Evolutionary conservation across 2,113 vertebrate genomes (phyloP), one percentile per base, ranked within the genome.

Genomic region (Tachysurus vachellii): DNA sequence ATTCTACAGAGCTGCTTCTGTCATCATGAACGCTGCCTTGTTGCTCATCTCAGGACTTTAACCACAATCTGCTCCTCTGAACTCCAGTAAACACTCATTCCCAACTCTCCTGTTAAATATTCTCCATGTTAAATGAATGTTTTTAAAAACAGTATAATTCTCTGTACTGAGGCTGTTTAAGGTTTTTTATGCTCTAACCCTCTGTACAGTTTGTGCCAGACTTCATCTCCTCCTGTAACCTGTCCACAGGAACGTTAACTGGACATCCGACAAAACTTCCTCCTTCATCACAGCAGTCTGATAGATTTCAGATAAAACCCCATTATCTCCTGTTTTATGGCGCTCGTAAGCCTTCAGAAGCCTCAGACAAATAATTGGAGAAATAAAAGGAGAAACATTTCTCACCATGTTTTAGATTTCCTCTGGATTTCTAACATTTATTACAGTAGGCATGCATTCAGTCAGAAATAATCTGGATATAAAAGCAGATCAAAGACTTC

Each of bases 221-320:
- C 44, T 64, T 71, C 62, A 56, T 70, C 57, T 64, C 75, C 82
- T 62, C 23, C 80, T 75, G 76, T 62, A 85, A 70, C 76, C 21
- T 16, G 5, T 88, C 7, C 50, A 68, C 17, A 80, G 59, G 17
- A 66, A 17, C 75, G 64, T 75, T 87, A 70, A 86, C 50, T 53
- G 81, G 54, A 64, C 64, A 68, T 50, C 42, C 84, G 84, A 79
- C 76, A 86, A 87, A 89, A 88, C 77, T 80, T 88, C 88, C 81
- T 82, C 86, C 85, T 90, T 88, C 88, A 85, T 89, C 89, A 70
- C 85, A 56, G 84, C 26, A 57, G 61, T 83, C 56, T 64, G 17
- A 80, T 73, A 82, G 84, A 91, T 88, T 88, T 88, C 87, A 89
- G 88, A 90, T 91, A 89, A 91, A 88, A 89, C 89, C 81, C 56